Evolutionary conservation across 1,140 invertebrate genomes (phyloP).

Genomic region (Dufourea novaeangliae): DNA sequence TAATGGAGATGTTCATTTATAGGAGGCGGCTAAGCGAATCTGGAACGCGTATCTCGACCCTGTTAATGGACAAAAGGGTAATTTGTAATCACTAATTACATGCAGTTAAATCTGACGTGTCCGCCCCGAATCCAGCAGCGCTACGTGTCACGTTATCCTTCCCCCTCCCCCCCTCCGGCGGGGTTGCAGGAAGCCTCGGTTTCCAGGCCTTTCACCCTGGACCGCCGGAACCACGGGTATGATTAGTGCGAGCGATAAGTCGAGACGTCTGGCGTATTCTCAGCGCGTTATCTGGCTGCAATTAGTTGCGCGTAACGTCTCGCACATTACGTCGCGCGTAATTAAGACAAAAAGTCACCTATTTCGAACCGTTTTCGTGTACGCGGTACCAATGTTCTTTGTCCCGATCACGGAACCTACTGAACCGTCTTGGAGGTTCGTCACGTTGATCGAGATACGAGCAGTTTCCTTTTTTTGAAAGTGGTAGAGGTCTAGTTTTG

Average conservation of each 20-base stretch:
- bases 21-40: conserved; percentile 26
- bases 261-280: conserved; percentile 69
- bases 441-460: no score
- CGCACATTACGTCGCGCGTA: no score
- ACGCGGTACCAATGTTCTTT: background rate
- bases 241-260: conserved; percentile 72
- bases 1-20: conserved; percentile 24
- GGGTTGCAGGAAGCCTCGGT: conserved; percentile 10
- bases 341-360: conserved; percentile 53
- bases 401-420: no score
- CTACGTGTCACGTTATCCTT: conserved; percentile 64
- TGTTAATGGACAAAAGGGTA: conserved; percentile 72
- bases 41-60: conserved; percentile 49
- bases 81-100: conserved; percentile 73
- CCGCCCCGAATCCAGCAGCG: conserved; percentile 55
- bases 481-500: no score
- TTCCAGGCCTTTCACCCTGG: conserved; percentile 5
- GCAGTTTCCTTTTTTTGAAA: no score
- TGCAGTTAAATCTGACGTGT: conserved; percentile 72
- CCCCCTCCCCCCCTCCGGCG: background rate
- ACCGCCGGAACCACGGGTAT: conserved; percentile 38
- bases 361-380: background rate
- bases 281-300: conserved; percentile 61
- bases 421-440: no score
- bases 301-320: conserved; percentile 53